Evolutionary conservation across 2,888 invertebrate species (phyloP), one percentile per base, ranked within the genome.

Genomic region (Thereva nobilitata): DNA sequence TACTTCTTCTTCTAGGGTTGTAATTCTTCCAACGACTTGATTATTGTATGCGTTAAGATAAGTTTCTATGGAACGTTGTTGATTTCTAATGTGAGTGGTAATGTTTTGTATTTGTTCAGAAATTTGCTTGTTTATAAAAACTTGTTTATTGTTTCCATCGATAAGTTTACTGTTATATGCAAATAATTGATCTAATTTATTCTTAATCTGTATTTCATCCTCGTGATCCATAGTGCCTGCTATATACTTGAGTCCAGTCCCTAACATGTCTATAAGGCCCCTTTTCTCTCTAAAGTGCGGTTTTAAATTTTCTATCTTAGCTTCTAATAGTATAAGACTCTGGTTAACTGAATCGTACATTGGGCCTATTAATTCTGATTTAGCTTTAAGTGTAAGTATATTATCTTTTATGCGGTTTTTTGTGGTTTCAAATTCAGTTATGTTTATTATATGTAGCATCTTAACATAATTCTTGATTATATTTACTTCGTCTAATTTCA

Each of bases 31-130:
- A 2, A 34, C 10, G 41, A 8, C 42, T 41, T 59, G 44, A 10
- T 40, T 40, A 8, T 61, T 52, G 4, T 59, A 45, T 37, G 34
- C 23, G 6, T 67, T 59, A 3, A 67, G 44, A 44, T 67, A 61
- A 4, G 23, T 52, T 52, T 9, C 9, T 35, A 67, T 38, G 10
- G 45, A 50, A 1, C 8, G 35, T 37, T 67, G 59, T 44, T 67
- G 53, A 2, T n/a, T 37, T 7, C n/a, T 52, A 12, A 61, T 53
- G 8, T 59, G 53, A 1, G 10, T 45, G 6, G 55, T 44, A 1
- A 64, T 67, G 35, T 67, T 67, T 45, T 64, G 38, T 6, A 67
- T 67, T 50, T 64, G 57, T 8, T 47, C 10, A 4, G 38, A 42
- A 4, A 64, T 49, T 1, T 44, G 4, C n/a, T 53, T 53, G n/a